Evolutionary conservation across 2,113 vertebrate genomes (phyloP), one percentile per base, ranked within the genome.

Genomic region (Rattus rattus): DNA sequence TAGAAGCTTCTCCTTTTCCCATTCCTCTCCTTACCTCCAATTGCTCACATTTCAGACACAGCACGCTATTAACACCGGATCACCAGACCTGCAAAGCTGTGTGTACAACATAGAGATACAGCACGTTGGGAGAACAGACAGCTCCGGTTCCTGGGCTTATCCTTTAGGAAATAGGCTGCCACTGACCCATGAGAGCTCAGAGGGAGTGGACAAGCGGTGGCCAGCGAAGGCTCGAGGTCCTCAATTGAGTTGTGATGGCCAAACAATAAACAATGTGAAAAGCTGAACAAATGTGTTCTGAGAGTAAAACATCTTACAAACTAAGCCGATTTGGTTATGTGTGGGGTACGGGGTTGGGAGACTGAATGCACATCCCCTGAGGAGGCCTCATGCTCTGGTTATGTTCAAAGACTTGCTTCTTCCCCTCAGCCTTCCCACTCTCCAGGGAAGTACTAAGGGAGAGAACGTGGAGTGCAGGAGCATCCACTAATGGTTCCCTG

Each of bases 31-130:
- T 97, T 65, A 8, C 14, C 12, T 0, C n/a, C 61, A 72, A 36
- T 89, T 70, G 81, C 72, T 94, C 92, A 56, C 90, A 47, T 79
- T 97, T 92, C 26, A 43, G 89, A 97, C 94, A 97, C 63, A 75
- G 36, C 22, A 22, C 16, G 12, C 26, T 47, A 36, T 85, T 3
- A n/a, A 76, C 47, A 47, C 19, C 5, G 2, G 54, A 39, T 84
- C 7, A 3, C 24, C 75, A 36, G 49, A 19, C 16, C 30, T 16
- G 2, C 30, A 33, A 33, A 12, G 11, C 24, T 4, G 16, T 72
- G 39, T 39, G 33, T 81, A 59, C 6, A 36, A 1, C 39, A 12
- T 36, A 39, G 52, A 1, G 30, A 39, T 30, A 73, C 1, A 10
- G 14, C 0, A 5, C 26, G 91, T 63, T 20, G 36, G 26, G 30